Evolutionary conservation across 2,888 invertebrate genomes (phyloP), one percentile per base, ranked within the genome.

Genomic region (Noctua janthe): DNA sequence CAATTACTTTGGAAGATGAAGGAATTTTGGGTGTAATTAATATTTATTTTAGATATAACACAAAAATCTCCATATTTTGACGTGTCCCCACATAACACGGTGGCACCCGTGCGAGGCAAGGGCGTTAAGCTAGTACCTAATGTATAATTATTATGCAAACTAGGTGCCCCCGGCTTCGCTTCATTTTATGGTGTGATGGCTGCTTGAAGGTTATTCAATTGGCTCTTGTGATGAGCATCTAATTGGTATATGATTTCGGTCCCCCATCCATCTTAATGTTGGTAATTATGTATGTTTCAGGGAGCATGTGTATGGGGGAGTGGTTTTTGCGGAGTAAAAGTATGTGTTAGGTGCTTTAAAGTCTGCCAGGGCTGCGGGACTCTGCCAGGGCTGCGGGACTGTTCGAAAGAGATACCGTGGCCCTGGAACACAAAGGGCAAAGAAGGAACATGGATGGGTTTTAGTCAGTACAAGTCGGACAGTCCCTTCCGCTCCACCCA

Each of bases 91-190:
- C 62, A 62, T 62, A 43, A 43, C 66, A 29, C 23, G 23, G 75
- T 43, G 39, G 67, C n/a, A 39, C 29, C 56, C 49, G 23, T 20
- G 20, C 56, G 15, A 76, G 67, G 20, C 49, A 59, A 49, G 76
- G 76, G 49, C 11, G 56, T 54, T 17, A 39, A 29, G 49, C 75
- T 51, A 20, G 49, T 43, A 78, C 15, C 78, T 84, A 88, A 88
- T 83, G 78, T 81, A 82, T 85, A 88, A 87, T 88, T 88, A 88
- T 86, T 90, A 88, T 89, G 90, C 90, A 88, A 89, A 89, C 87
- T 89, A 85, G 78, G 49, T 74, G 78, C 82, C 84, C 66, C 79
- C 74, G 83, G 88, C 80, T 81, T 66, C 66, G 83, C 71, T 88
- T 86, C 85, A 84, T 87, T 88, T 87, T 74, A 84, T 84, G 87